These are phyloP conservation scores for Drosophila melanogaster DNA, from an alignment of 1,140 invertebrate species.

Conservation along the genomic window Release_6_plus_ISO1_MT NC_004354.4:12351001-12351500, in stretches of 20 bases:
- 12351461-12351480: too few species aligned
- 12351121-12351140: background rate
- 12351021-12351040: too few species aligned
- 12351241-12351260: constrained; percentile 40
- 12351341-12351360: too few species aligned
- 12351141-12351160: background rate
- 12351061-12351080: too few species aligned
- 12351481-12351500: too few species aligned
- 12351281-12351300: constrained; percentile 7
- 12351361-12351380: background rate
- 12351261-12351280: constrained; percentile 2
- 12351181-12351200: constrained; percentile 15
- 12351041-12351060: too few species aligned
- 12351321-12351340: background rate
- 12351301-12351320: background rate
- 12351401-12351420: background rate
- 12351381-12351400: constrained; percentile 8
- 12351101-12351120: too few species aligned
- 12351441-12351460: too few species aligned
- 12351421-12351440: too few species aligned
- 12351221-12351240: constrained; percentile 59
- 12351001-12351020: too few species aligned
- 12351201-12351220: constrained; percentile 49
- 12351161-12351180: background rate
- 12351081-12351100: too few species aligned